Percentiles rank a stretch among this genome's conserved stretches.
phyloP scores from a whole-genome alignment of 2,888 invertebrate species.

The Patella caerulea region DNA sequence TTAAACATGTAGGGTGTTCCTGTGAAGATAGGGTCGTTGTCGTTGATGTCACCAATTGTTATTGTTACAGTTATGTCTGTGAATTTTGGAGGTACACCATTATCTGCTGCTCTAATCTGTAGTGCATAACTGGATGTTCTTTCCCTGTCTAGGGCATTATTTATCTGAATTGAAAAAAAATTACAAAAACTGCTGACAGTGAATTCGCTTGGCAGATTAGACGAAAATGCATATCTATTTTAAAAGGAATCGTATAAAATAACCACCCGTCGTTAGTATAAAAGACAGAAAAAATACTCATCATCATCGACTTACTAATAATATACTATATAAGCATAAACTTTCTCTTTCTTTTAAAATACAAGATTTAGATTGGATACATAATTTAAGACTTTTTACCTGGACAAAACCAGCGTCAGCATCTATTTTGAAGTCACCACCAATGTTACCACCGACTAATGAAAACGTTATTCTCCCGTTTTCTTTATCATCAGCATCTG shows the following conservation, averaged over 20 bases:
- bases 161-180: conserved; percentile 40
- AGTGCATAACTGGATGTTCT: conserved; percentile 47
- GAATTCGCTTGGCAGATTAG: too few relatives aligned
- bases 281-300: neutral
- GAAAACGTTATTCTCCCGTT: conserved; percentile 49
- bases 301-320: neutral
- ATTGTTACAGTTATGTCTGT: conserved; percentile 46
- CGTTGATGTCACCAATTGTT: conserved; percentile 55
- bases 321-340: neutral
- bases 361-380: neutral
- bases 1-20: conserved; percentile 45
- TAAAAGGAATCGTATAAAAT: neutral
- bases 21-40: conserved; percentile 54
- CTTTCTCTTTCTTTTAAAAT: neutral
- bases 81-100: conserved; percentile 31
- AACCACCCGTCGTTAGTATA: neutral
- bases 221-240: too few relatives aligned
- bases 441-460: conserved; percentile 54
- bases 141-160: conserved; percentile 56
- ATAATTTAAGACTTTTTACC: neutral
- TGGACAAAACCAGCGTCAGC: conserved; percentile 46
- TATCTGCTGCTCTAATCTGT: conserved; percentile 43
- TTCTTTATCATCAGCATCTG: conserved; percentile 52
- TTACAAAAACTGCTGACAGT: too few relatives aligned
- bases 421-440: conserved; percentile 54